These are phyloP conservation scores for Athripsodes cinereus DNA, from an alignment of 2,888 invertebrate species.

Conservation along the genomic window DNA sequence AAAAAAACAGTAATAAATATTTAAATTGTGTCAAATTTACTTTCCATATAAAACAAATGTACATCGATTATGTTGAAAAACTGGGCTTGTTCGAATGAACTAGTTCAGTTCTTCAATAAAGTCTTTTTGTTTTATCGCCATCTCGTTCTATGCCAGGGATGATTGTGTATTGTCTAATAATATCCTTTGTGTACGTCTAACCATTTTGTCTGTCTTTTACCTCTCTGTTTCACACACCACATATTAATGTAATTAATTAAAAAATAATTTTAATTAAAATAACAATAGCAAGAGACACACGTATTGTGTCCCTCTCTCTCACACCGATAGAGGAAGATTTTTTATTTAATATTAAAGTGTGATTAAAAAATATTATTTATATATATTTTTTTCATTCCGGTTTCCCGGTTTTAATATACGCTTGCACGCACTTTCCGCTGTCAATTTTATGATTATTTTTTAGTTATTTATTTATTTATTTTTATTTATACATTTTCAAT, in stretches of 20 bases:
- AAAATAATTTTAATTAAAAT: slow-evolving; percentile 22
- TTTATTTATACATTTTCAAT: background rate
- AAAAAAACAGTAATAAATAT: no score
- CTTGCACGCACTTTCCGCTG: slow-evolving; percentile 29
- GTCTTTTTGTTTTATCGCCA: background rate
- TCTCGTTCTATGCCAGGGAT: slow-evolving; percentile 35
- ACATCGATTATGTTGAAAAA: background rate
- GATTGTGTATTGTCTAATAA: slow-evolving; percentile 88
- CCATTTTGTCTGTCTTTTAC: slow-evolving; percentile 33
- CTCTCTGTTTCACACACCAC: slow-evolving; percentile 28
- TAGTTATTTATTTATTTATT: slow-evolving; percentile 15
- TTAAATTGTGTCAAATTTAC: no score
- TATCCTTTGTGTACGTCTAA: slow-evolving; percentile 87
- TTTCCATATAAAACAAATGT: background rate
- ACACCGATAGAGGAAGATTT: slow-evolving; percentile 27
- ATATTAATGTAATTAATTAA: slow-evolving; percentile 10
- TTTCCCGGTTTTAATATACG: slow-evolving; percentile 18
- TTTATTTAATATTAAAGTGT: slow-evolving; percentile 21
- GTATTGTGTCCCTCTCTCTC: slow-evolving; percentile 24
- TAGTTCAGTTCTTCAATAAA: slow-evolving; percentile 1
- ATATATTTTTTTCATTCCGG: background rate
- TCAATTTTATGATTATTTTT: slow-evolving; percentile 18
- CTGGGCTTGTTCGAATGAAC: background rate
- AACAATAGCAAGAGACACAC: slow-evolving; percentile 9
- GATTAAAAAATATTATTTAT: slow-evolving; percentile 20